Evolutionary conservation across 2,888 invertebrate genomes (phyloP), one percentile per base, ranked within the genome.

Genomic region (Homarus gammarus): DNA sequence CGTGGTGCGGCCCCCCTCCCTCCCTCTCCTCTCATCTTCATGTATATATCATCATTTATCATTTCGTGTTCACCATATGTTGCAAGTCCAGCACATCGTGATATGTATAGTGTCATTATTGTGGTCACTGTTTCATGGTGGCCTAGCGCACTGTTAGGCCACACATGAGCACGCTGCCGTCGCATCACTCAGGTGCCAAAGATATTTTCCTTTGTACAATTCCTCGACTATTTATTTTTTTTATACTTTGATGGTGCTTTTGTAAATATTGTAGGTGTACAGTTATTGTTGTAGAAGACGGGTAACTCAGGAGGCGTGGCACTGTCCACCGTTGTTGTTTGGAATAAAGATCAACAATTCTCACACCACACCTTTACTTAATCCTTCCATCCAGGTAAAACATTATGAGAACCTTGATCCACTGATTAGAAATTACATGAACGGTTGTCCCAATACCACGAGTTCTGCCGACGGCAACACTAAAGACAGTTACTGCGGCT

Each of bases 181-280:
- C 44, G 86, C 78, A 36, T 70, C 86, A 79, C 68, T 51, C 49
- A 86, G 78, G 79, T 86, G 86, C 86, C 86, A 86, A 86, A 86
- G 86, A 86, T 51, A n/a, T n/a, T n/a, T 49, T 38, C 51, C 36
- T 81, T 22, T 79, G 78, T 79, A 79, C 68, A 86, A 70, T 86
- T 86, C 64, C 38, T 31, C 31, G 40, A 61, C 31, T 77, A 78
- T 78, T 78, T 85, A 75, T 75, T 85, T 86, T 85, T 85, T 79
- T 70, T 77, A 70, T 79, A 75, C 33, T 79, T 64, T 31, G 38
- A 79, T 70, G 86, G 86, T 86, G 86, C 86, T 86, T 79, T 33
- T 86, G 86, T 86, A 86, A 44, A 86, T 86, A 86, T 64, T n/a
- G 22, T 49, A 36, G 31, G 61, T 86, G 75, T 85, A 85, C 64